A percentile compares a stretch with the other conserved stretches of the same genome.
phyloP scores from a whole-genome alignment of 2,888 invertebrate species.

The Drosophila lacicola region DNA sequence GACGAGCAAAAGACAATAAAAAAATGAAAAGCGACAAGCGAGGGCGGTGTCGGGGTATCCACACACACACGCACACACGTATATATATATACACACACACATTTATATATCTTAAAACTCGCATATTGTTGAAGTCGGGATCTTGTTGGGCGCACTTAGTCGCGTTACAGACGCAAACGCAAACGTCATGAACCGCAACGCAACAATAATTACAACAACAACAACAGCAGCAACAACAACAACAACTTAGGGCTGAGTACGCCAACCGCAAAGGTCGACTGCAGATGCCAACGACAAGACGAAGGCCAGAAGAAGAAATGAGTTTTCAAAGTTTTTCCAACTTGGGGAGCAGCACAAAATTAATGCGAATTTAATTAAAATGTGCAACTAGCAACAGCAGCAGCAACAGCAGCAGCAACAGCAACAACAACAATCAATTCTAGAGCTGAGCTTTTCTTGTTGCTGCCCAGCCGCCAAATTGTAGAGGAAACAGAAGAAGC shows the following conservation, averaged over 20 bases:
- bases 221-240: slow-evolving; percentile 42
- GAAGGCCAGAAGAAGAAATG: slow-evolving; percentile 73
- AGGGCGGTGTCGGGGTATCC: slow-evolving; percentile 25
- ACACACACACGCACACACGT: slow-evolving; percentile 12
- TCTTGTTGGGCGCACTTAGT: slow-evolving; percentile 70
- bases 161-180: slow-evolving; percentile 69
- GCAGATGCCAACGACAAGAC: slow-evolving; percentile 64
- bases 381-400: slow-evolving; percentile 75
- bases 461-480: slow-evolving; percentile 67
- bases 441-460: slow-evolving; percentile 74
- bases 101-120: background rate
- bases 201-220: slow-evolving; percentile 79
- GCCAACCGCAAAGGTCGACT: slow-evolving; percentile 78
- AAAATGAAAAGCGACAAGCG: slow-evolving; percentile 48
- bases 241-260: slow-evolving; percentile 66
- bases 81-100: slow-evolving; percentile 7
- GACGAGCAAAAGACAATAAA: slow-evolving; percentile 64
- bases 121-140: slow-evolving; percentile 34
- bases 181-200: slow-evolving; percentile 81
- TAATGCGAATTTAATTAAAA: slow-evolving; percentile 81
- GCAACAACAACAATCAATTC: slow-evolving; percentile 55
- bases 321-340: slow-evolving; percentile 78
- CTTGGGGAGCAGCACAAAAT: slow-evolving; percentile 66
- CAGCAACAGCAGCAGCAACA: slow-evolving; percentile 33
- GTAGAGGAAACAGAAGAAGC: slow-evolving; percentile 39